Percentiles rank a stretch among this genome's conserved stretches.
Conservation (phyloP, 1,140 invertebrate genomes). For the Muscidifurax raptorellus region DNA sequence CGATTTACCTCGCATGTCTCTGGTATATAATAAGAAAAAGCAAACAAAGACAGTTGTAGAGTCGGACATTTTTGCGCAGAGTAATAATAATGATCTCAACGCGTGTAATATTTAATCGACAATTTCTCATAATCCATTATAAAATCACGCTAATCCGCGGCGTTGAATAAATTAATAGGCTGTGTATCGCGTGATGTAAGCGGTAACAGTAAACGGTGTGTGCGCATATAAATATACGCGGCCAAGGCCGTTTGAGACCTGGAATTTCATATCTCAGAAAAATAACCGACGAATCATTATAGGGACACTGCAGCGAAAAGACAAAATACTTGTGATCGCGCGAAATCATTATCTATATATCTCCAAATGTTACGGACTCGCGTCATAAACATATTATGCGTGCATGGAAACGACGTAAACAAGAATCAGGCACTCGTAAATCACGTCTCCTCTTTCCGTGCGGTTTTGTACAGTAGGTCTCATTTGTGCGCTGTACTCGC, state of each 20-base stretch:
- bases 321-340: background rate
- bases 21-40: too few relatives aligned
- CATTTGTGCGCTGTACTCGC: background rate
- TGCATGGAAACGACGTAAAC: background rate
- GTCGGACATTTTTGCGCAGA: background rate
- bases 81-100: background rate
- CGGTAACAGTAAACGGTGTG: background rate
- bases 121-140: constrained; percentile 28
- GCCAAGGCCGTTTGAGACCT: background rate
- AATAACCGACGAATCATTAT: background rate
- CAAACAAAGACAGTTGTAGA: background rate
- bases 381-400: background rate
- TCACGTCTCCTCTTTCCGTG: background rate
- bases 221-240: too few relatives aligned
- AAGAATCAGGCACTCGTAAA: background rate
- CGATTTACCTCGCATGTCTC: constrained; percentile 6
- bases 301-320: too few relatives aligned
- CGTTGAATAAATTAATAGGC: background rate
- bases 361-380: too few relatives aligned
- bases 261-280: background rate
- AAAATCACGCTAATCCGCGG: background rate
- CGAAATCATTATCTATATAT: background rate
- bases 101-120: background rate
- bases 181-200: constrained; percentile 10
- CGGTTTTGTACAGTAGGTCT: background rate